Base-by-base conservation (phyloP, 2,888 invertebrate genomes). In the Cenopis cana region DNA sequence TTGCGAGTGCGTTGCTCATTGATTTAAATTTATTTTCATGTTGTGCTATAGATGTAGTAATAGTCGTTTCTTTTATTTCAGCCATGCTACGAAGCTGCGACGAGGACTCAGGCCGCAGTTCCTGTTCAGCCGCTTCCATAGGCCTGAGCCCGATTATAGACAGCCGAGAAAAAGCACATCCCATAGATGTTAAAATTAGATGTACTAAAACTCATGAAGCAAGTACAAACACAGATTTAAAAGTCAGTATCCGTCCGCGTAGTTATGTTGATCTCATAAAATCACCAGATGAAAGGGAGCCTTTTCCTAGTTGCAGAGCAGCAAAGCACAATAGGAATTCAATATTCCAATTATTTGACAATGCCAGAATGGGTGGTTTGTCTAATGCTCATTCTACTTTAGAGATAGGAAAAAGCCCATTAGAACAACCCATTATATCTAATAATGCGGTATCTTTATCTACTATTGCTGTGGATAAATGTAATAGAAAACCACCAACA, bases 211-310 rank as follows among this genome's bases (percentile, higher is more conserved):
- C 89, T 11, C 86, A 91, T 73, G 92, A 93, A 79, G 89, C 89
- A 6, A 88, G 89, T 76, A 93, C 92, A 66, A 94, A 93, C 78
- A 94, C 94, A 81, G 94, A 94, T 76, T 87, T 95, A 55, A 88
- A 94, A 84, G 90, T 93, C 18, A 90, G 91, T 76, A 82, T 80
- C 38, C 85, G 86, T 61, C 93, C 92, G 41, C 81, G 93, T 79
- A 91, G 89, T 74, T 88, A 85, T 73, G 79, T 87, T 17, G 82
- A 84, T 38, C 84, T 90, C 1, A 76, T 90, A 14, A 89, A 88
- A 69, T 93, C 94, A 29, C 94, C 95, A 12, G 93, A 94, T 78
- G 92, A 91, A 75, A 89, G 88, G 76, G 89, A 94, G 49, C 93
- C 95, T 50, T 93, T 93, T 50, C 93, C 92, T 11, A 93, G 90